These are phyloP conservation scores for Sakesphorus luctuosus DNA, from an alignment of 2,113 vertebrate genomes.

Conservation along the genomic window DNA sequence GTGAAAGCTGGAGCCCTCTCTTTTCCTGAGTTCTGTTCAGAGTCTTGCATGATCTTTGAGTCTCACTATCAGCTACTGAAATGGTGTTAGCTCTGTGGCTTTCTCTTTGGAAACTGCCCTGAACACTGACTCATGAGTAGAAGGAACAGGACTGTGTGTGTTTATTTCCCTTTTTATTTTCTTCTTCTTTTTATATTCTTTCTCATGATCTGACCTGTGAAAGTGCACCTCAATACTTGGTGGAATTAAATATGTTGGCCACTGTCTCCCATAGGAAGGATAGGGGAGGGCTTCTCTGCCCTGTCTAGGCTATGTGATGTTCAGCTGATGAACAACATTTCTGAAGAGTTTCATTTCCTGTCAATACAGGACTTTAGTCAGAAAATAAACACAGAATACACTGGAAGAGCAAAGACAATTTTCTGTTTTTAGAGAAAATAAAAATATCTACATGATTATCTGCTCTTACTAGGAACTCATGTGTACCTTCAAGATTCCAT, in stretches of 20 bases:
- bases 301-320: neutral
- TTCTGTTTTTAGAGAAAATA: slow-evolving; percentile 1
- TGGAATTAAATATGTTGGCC: neutral
- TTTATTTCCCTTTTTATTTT: neutral
- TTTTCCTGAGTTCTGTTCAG: neutral
- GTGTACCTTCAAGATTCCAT: neutral
- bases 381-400: slow-evolving; percentile 4
- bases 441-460: neutral
- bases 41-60: neutral
- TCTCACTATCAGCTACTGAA: neutral
- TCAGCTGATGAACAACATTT: slow-evolving; percentile 8
- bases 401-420: neutral
- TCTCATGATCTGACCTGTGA: neutral
- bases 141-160: neutral
- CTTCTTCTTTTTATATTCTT: neutral
- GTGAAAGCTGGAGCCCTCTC: neutral
- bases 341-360: slow-evolving; percentile 9
- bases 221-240: neutral
- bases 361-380: neutral
- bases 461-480: neutral
- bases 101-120: neutral
- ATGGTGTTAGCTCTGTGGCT: neutral
- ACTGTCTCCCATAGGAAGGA: neutral
- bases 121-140: neutral
- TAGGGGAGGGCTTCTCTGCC: neutral